Base-by-base conservation (phyloP, 2,888 invertebrate genomes). In the Acleris cristana region DNA sequence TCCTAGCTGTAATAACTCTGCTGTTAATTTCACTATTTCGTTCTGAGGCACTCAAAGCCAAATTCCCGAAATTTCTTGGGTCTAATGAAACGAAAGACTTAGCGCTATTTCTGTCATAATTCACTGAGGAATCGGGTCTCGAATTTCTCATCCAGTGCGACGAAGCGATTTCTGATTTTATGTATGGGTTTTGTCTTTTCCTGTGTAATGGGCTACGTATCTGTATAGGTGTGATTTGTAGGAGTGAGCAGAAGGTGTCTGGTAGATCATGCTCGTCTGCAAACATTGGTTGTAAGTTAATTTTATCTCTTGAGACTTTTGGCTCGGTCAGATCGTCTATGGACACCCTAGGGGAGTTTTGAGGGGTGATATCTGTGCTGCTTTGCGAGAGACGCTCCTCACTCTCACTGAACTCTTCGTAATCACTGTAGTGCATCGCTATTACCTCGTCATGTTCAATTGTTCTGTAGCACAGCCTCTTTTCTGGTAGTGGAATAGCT, bases 31-130 rank as follows among this genome's bases (percentile, higher is more conserved):
- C 72, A 60, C 81, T 82, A 60, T 82, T 86, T 18, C 86, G 79
- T 53, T 89, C 89, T 3, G 86, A 83, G 10, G 87, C 86, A 74
- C 88, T 87, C 60, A 86, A 74, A 52, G 83, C 83, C 65, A 77
- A 70, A 64, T 79, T 83, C 21, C 79, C 78, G 69, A 81, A 87
- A 74, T 86, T 90, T 65, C 83, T 87, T 62, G 86, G 83, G 65
- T 91, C 92, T 65, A 92, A 78, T 30, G 92, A 92, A 70, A 89
- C 87, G 74, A 89, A 91, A 44, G 92, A 92, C 73, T 92, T 92
- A 70, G 92, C 92, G 81, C 92, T 92, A 77, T 87, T 89, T 73
- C 92, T 87, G 75, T 88, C 91, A 80, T 82, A 86, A 76, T 88
- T 87, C 3, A 85, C 71, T 2, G 92, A 88, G 0, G 92, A 92